Conservation (phyloP, 2,888 invertebrate species). For the Muscina levida region DNA sequence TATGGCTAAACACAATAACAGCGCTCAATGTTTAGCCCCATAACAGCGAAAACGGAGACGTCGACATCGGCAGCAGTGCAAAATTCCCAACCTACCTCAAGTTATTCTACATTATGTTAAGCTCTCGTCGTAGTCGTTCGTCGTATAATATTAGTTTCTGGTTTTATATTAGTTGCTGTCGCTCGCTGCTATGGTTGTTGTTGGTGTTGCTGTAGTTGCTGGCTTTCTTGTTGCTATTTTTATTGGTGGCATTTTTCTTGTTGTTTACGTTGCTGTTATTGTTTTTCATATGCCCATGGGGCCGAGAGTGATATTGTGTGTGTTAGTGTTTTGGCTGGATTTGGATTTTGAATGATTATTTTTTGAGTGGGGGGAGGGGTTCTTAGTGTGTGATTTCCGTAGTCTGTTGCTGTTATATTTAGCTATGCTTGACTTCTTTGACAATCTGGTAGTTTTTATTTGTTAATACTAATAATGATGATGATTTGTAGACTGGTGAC, state of each 20-base stretch:
- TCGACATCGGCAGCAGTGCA: too few relatives aligned
- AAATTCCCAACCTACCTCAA: conserved; percentile 78
- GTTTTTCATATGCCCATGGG: background rate
- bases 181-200: background rate
- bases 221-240: conserved; percentile 39
- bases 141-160: conserved; percentile 55
- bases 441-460: background rate
- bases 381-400: conserved; percentile 45
- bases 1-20: conserved; percentile 44
- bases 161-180: conserved; percentile 14
- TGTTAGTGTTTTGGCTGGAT: background rate
- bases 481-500: too few relatives aligned
- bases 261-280: conserved; percentile 9
- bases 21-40: conserved; percentile 27
- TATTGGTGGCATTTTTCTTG: conserved; percentile 30
- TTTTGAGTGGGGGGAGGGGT: background rate
- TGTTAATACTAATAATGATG: background rate
- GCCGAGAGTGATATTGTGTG: background rate
- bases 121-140: background rate
- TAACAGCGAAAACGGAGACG: conserved; percentile 25
- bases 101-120: conserved; percentile 74
- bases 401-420: conserved; percentile 31
- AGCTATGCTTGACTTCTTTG: conserved; percentile 17
- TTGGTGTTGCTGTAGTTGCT: conserved; percentile 22
- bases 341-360: conserved; percentile 21